These are phyloP conservation scores for Drosophila insularis DNA, from an alignment of 1,140 invertebrate species.

Conservation along the genomic window DNA sequence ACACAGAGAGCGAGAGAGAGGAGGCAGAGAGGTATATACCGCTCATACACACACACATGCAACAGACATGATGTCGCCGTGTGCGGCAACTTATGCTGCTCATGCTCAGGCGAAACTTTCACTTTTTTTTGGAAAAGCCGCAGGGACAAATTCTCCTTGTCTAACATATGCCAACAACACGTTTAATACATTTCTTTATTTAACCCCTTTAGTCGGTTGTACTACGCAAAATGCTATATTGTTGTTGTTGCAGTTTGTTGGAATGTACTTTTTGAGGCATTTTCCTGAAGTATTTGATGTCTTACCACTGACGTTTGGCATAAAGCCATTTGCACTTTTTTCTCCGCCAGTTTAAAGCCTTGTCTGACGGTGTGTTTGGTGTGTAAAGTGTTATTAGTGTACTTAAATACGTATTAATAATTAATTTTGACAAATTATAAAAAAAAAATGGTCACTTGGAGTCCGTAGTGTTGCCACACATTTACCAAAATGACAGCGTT, in stretches of 20 bases:
- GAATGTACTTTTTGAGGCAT: background rate
- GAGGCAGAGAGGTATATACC: conserved; percentile 7
- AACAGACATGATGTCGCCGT: conserved; percentile 37
- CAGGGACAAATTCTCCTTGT: conserved; percentile 16
- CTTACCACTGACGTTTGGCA: conserved; percentile 82
- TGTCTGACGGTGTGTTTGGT: conserved; percentile 17
- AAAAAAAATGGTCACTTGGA: conserved; percentile 25
- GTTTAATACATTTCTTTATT: background rate
- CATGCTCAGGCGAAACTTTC: conserved; percentile 55
- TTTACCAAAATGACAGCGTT: background rate
- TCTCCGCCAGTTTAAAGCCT: conserved; percentile 77
- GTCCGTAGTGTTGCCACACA: conserved; percentile 16
- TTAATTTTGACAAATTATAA: conserved; percentile 10
- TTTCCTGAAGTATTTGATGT: background rate
- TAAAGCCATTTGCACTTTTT: conserved; percentile 79
- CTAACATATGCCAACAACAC: conserved; percentile 39
- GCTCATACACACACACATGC: conserved; percentile 14
- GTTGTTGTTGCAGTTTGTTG: conserved; percentile 8
- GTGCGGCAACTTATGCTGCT: conserved; percentile 42
- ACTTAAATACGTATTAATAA: conserved; percentile 17
- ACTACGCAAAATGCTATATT: conserved; percentile 6
- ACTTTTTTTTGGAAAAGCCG: conserved; percentile 43
- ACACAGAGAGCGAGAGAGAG: conserved; percentile 6
- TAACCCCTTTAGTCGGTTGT: background rate
- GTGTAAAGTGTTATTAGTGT: conserved; percentile 17